Evolutionary conservation across 2,888 invertebrate genomes (phyloP).

Genomic region (Koerneria pararmatus): DNA sequence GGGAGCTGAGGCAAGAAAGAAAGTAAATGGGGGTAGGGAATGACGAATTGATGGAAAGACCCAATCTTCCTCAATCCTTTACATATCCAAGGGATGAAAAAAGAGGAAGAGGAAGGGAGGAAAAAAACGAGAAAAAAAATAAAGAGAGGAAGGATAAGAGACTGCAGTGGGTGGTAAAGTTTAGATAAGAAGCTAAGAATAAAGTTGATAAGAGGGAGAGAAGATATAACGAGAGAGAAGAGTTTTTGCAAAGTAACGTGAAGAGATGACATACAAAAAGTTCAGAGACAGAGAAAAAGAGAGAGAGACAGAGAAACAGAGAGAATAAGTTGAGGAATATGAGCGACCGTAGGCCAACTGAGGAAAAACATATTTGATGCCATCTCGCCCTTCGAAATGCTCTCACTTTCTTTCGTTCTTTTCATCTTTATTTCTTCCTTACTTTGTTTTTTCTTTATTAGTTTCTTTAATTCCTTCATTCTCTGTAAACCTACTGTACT

Average conservation of each 20-base stretch:
- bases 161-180: neutral
- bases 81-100: neutral
- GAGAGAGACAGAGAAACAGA: neutral
- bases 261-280: conserved; percentile 5
- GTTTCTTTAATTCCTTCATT: no score
- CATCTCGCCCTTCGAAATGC: no score
- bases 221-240: no score
- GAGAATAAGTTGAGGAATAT: conserved; percentile 1
- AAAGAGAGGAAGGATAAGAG: neutral
- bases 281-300: neutral
- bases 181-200: neutral
- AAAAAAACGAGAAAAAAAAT: neutral
- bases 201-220: no score
- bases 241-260: no score
- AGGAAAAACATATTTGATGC: no score
- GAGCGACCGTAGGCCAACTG: no score
- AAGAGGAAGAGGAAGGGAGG: neutral
- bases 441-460: no score
- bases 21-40: neutral
- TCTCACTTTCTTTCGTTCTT: no score
- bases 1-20: neutral
- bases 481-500: no score
- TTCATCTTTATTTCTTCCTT: no score
- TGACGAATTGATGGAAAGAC: neutral
- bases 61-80: neutral